Evolutionary conservation across 2,888 invertebrate genomes (phyloP).

Genomic region (Nemapogon koenigi): DNA sequence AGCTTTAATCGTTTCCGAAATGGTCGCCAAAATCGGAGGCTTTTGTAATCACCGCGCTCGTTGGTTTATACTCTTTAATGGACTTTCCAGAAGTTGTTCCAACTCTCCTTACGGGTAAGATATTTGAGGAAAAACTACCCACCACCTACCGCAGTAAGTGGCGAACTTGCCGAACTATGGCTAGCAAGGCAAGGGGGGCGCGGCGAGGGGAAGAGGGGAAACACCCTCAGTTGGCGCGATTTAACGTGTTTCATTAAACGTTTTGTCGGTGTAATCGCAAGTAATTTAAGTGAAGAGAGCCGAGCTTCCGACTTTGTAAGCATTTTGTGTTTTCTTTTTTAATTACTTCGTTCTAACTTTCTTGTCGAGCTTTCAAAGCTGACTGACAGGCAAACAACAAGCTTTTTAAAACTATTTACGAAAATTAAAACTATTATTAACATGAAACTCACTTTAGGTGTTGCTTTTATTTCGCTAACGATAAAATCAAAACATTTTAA

Average conservation of each 20-base stretch:
- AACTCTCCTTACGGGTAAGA: conserved; percentile 61
- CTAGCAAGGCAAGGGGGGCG: conserved; percentile 24
- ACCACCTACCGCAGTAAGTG: conserved; percentile 52
- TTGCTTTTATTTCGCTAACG: no score
- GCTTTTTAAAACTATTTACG: conserved; percentile 57
- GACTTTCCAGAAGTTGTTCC: conserved; percentile 59
- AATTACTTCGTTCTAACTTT: conserved; percentile 65
- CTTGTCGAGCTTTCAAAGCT: conserved; percentile 59
- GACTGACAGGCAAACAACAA: conserved; percentile 63
- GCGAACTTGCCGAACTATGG: conserved; percentile 53
- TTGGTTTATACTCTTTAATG: conserved; percentile 61
- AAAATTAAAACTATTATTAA: conserved; percentile 46
- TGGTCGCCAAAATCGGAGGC: conserved; percentile 50
- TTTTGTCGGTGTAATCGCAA: conserved; percentile 64
- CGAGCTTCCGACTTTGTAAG: conserved; percentile 63
- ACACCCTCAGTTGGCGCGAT: conserved; percentile 54
- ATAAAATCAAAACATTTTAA: no score
- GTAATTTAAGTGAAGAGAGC: conserved; percentile 64
- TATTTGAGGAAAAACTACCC: conserved; percentile 62
- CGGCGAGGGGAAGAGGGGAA: conserved; percentile 23
- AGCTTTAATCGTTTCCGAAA: conserved; percentile 47
- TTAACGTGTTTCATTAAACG: conserved; percentile 64
- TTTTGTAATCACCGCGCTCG: conserved; percentile 55
- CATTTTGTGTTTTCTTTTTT: conserved; percentile 65
- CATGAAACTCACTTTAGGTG: no score